These are phyloP conservation scores for Muraenolepis orangiensis DNA, from an alignment of 2,797 vertebrate species.

Conservation along the genomic window DNA sequence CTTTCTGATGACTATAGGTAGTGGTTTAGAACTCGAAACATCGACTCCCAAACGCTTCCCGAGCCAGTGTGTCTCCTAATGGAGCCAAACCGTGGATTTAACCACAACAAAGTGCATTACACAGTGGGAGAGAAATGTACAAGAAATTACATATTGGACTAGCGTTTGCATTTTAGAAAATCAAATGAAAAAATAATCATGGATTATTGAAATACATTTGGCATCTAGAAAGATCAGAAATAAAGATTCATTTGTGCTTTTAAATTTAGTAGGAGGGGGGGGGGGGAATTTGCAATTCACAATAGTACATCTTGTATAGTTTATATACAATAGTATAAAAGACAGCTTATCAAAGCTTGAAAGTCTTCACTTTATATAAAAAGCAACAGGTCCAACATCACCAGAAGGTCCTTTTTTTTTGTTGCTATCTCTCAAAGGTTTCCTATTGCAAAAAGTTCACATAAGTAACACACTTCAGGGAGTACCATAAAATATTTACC, in stretches of 20 bases:
- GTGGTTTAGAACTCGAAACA: slow-evolving; percentile 65
- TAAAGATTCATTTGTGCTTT: slow-evolving; percentile 68
- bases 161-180: slow-evolving; percentile 60
- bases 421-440: slow-evolving; percentile 41
- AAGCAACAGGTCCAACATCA: slow-evolving; percentile 56
- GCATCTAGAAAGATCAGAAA: slow-evolving; percentile 61
- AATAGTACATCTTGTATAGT: slow-evolving; percentile 65
- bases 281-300: slow-evolving; percentile 46
- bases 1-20: slow-evolving; percentile 50
- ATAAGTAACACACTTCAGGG: slow-evolving; percentile 57
- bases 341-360: slow-evolving; percentile 62
- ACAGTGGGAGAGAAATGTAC: slow-evolving; percentile 56
- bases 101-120: slow-evolving; percentile 72
- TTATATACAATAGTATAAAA: slow-evolving; percentile 66
- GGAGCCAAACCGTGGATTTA: slow-evolving; percentile 55
- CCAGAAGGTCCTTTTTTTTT: slow-evolving; percentile 61
- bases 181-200: slow-evolving; percentile 45
- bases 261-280: slow-evolving; percentile 49
- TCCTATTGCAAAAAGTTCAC: slow-evolving; percentile 67
- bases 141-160: slow-evolving; percentile 41
- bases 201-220: slow-evolving; percentile 68
- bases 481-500: slow-evolving; percentile 67
- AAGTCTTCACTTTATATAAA: slow-evolving; percentile 66
- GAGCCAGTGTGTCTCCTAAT: slow-evolving; percentile 46
- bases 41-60: slow-evolving; percentile 37